Conservation (phyloP, 2,797 vertebrate genomes). For the Iguana delicatissima region DNA sequence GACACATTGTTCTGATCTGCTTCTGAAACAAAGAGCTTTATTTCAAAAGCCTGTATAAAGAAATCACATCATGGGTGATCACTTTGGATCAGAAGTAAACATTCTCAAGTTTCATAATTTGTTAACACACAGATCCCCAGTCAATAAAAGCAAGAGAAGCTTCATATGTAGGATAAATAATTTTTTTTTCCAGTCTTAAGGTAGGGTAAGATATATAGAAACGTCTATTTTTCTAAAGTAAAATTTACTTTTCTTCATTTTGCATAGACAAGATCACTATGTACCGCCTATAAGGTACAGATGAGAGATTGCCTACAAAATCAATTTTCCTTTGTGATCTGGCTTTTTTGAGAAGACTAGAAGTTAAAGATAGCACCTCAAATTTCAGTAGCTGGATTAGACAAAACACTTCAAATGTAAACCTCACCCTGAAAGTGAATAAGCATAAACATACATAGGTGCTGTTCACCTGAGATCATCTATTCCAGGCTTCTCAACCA, state of each 20-base stretch:
- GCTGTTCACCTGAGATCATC: background rate
- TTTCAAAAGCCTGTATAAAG: background rate
- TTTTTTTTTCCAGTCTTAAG: background rate
- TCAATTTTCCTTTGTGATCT: background rate
- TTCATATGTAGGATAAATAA: background rate
- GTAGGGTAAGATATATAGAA: background rate
- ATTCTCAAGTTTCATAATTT: no score
- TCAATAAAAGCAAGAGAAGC: background rate
- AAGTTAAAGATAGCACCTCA: background rate
- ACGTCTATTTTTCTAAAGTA: background rate
- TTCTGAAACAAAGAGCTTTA: background rate
- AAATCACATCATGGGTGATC: constrained; percentile 7
- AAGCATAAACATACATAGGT: background rate
- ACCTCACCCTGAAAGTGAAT: background rate
- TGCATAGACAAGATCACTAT: background rate
- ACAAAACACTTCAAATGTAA: background rate
- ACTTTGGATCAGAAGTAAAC: background rate
- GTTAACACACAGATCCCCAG: background rate
- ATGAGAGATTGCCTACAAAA: background rate
- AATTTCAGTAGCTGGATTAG: background rate
- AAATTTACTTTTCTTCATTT: background rate
- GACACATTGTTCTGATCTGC: background rate
- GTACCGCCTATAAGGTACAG: background rate
- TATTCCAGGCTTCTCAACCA: no score
- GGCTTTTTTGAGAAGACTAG: background rate